Base-by-base conservation (phyloP, 2,113 vertebrate genomes). In the Brachyhypopomus occidentalis region DNA sequence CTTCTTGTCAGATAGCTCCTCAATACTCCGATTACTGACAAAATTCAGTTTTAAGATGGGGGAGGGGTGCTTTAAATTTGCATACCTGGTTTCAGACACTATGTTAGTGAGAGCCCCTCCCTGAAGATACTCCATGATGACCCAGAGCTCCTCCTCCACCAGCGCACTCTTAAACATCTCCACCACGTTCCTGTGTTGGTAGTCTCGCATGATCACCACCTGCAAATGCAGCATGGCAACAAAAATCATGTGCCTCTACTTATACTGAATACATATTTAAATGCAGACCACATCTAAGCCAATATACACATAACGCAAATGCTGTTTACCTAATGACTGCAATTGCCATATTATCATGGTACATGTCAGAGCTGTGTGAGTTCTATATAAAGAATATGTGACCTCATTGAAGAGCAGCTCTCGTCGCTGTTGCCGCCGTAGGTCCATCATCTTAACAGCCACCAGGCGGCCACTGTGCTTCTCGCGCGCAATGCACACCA, bases 151-250 rank as follows among this genome's bases (percentile, higher is more conserved):
- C 88, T 99, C 98, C 69, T 97, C 98, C 85, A 99, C 98, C 1
- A 99, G 91, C 52, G 97, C 97, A 75, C 97, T 98, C 90, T 98
- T 99, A 87, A 97, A 99, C 97, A 99, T 98, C 91, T 99, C 96
- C 90, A 99, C 97, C 1, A 99, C 97, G 0, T 98, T 98, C 88
- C 94, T 91, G 1, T 99, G 97, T 85, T 98, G 97, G 71, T 99
- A 99, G 90, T 99, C 97, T 81, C 97, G 94, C 98, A 99, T 99
- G 86, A 99, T 99, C 84, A 99, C 97, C 87, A 99, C 98, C 98
- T 99, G 64, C 48, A 17, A 30, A 56, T 12, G 52, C 41, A 79
- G 27, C 8, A 66, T 5, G 14, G 27, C 63, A 66, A 69, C 5
- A 74, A 52, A 75, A 59, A 59, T 59, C 17, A 74, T 59, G 12